Evolutionary conservation across 30 jellyfish, hydroid and myxozoan species (phyloP), one percentile per base, ranked within the genome.

Genomic region (Sanderia malayensis): DNA sequence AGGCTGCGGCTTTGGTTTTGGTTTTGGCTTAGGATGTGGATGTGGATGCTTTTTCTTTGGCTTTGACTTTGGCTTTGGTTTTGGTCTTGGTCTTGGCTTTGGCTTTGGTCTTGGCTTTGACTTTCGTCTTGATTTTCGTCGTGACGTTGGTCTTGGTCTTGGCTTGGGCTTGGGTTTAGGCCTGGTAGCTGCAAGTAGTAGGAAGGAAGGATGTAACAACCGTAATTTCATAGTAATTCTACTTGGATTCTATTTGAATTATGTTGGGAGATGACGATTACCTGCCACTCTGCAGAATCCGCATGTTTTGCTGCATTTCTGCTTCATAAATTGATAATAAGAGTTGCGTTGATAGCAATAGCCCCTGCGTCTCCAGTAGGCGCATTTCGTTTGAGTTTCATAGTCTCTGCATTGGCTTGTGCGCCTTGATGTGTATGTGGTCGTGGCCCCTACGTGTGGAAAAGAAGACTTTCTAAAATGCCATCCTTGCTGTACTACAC

Each of bases 51-150:
- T 41, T 41, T 8, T 8, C n/a, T 49, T 49, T 49, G 64, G 64
- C 64, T 49, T 49, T 24, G 64, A 24, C 18, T 49, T 49, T 18
- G 64, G 64, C 18, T 49, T 49, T 49, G 23, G 64, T 24, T 49
- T 49, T 18, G 64, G 64, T 49, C 18, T 49, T 3, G 64, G 64
- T 49, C 18, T 49, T 49, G 64, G 64, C 64, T 49, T 49, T 18
- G 64, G 64, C 18, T 49, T 49, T 4, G 64, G 64, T 49, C 18
- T 49, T 49, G 64, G 64, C 64, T 49, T 49, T 18, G 64, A 24
- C 18, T 49, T 49, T 4, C 25, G 64, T 49, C 18, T 49, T 49
- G 64, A 24, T 24, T 49, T 49, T 18, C 25, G 64, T 49, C 18
- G 8, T 4, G 64, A 24, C 18, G 8, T 49, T 49, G 64, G 64